A percentile compares a stretch with the other conserved stretches of the same genome.
Conservation (phyloP, 2,113 vertebrate genomes). For the Rutilus rutilus region DNA sequence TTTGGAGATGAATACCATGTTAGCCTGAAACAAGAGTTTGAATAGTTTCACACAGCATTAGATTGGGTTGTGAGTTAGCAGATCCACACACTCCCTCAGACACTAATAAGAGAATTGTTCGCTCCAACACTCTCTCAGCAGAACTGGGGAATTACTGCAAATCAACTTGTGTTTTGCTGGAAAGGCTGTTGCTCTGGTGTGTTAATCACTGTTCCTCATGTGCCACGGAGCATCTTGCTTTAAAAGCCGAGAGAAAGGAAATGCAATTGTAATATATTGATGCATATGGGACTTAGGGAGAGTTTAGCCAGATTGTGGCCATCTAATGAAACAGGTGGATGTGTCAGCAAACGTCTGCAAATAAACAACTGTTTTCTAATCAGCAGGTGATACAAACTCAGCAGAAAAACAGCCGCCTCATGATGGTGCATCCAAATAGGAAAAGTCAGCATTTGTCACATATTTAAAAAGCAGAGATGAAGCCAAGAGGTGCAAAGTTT, state of each 20-base stretch:
- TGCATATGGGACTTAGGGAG: slow-evolving; percentile 25
- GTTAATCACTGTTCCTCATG: slow-evolving; percentile 26
- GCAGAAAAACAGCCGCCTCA: slow-evolving; percentile 22
- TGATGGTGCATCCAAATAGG: background rate
- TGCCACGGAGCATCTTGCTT: background rate
- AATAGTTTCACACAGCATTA: background rate
- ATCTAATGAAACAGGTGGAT: slow-evolving; percentile 45
- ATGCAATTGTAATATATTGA: slow-evolving; percentile 12
- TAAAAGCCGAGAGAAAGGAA: slow-evolving; percentile 15
- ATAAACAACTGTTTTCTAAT: slow-evolving; percentile 16
- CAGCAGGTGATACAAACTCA: slow-evolving; percentile 25
- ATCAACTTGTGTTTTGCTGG: slow-evolving; percentile 20
- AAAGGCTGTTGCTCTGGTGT: slow-evolving; percentile 17
- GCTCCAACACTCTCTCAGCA: background rate
- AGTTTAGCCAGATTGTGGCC: slow-evolving; percentile 25
- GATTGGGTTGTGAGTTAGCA: background rate
- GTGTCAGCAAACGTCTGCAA: slow-evolving; percentile 13
- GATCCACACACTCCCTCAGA: slow-evolving; percentile 9
- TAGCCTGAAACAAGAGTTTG: slow-evolving; percentile 14
- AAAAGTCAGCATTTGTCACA: slow-evolving; percentile 7
- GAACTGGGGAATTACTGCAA: slow-evolving; percentile 27
- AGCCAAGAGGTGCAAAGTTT: background rate
- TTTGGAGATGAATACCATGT: background rate
- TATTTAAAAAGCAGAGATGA: background rate
- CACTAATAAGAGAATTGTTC: slow-evolving; percentile 26